Base-by-base conservation (phyloP, 1,140 invertebrate genomes). In the Camponotus vicinus region DNA sequence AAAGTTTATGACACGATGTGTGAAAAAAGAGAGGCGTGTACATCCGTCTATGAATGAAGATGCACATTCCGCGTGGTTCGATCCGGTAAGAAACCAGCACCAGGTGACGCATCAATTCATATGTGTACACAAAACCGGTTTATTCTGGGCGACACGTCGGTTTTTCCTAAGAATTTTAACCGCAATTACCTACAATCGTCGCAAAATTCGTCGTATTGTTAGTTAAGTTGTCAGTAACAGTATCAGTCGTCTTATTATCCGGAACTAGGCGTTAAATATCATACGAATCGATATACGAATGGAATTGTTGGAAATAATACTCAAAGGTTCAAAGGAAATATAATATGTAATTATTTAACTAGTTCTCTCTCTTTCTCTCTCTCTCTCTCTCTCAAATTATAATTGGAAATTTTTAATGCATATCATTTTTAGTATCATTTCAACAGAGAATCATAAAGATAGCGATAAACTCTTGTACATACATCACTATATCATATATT, bases 1-100 rank as follows among this genome's bases (percentile, higher is more conserved):
- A 32, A 45, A 45, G 4, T 18, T 52, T 52, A 52, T 4, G 5
- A 15, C 9, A 11, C 8, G 27, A 80, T 8, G 9, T 21, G 7
- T 0, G 7, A 0, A 0, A 18, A 40, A 52, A 67, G 61, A 42
- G 42, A 15, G 2, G 8, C 5, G 7, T 32, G 34, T 3, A 11
- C 69, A 59, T 61, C 13, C 18, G n/a, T 86, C 37, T 42, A 78
- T 89, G 71, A 89, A 88, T 89, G 84, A 89, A 89, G 75, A 86
- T 1, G 2, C 15, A 11, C 6, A 13, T 21, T 6, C 0, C 0
- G 32, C 45, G 11, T 8, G 37, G 70, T 3, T 49, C 2, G 4
- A 59, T 70, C 45, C n/a, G 64, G 57, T 49, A 13, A 21, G n/a
- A 11, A 42, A 76, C 45, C n/a, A 9, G 59, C 45, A 75, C 45